Evolutionary conservation across 2,888 invertebrate genomes (phyloP).

Genomic region (Drosophila austrosaltans): DNA sequence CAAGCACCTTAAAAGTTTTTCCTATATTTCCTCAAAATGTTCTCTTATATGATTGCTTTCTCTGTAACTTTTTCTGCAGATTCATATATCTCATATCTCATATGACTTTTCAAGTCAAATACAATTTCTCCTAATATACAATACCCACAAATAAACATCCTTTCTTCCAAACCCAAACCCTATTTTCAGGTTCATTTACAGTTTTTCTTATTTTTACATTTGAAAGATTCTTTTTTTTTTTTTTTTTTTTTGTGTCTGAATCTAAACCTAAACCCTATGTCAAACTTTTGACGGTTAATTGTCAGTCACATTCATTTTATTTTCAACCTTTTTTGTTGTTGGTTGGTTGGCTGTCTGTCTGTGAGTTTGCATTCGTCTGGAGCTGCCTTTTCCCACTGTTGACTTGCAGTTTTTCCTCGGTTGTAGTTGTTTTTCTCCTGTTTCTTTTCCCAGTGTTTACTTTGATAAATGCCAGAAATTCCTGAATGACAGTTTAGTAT

Average conservation of each 20-base stretch:
- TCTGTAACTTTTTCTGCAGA: not conserved
- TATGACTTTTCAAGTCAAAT: not conserved
- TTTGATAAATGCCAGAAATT: slow-evolving; percentile 66
- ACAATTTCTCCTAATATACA: not conserved
- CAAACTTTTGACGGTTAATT: slow-evolving; percentile 72
- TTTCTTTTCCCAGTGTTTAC: slow-evolving; percentile 44
- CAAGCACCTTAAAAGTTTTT: too few relatives aligned
- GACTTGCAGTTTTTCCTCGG: slow-evolving; percentile 69
- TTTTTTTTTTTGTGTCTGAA: slow-evolving; percentile 23
- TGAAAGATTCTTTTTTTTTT: slow-evolving; percentile 20
- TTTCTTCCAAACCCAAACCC: not conserved
- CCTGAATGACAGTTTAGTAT: slow-evolving; percentile 71
- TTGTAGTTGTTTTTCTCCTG: not conserved
- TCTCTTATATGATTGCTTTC: not conserved
- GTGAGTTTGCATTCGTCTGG: slow-evolving; percentile 17
- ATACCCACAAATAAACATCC: slow-evolving; percentile 1
- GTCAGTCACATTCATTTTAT: slow-evolving; percentile 63
- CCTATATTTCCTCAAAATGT: not conserved
- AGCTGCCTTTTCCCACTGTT: slow-evolving; percentile 59
- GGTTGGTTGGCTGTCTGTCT: not conserved
- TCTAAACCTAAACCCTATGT: slow-evolving; percentile 49
- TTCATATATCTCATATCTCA: not conserved
- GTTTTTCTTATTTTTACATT: not conserved
- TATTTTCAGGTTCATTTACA: not conserved
- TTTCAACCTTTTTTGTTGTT: slow-evolving; percentile 43